Conservation (phyloP, 35 echinoderm and acorn worm genomes). For the Amphiura filiformis region DNA sequence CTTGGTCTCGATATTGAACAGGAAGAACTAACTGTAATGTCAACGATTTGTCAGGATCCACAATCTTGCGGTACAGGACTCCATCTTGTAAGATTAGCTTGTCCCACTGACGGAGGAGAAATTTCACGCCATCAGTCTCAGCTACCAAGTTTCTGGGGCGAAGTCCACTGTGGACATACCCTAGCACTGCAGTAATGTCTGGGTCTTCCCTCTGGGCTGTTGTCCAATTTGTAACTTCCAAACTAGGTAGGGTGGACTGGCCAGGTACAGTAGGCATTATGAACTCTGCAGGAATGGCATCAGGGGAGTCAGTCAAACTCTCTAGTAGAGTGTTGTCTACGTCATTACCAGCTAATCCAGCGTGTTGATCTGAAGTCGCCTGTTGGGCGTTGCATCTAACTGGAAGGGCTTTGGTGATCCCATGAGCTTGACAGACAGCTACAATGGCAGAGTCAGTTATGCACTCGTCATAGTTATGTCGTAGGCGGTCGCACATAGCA, state of each 20-base stretch:
- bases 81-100: slow-evolving; percentile 18
- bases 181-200: neutral
- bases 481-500: neutral
- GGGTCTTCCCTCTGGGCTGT: slow-evolving; percentile 6
- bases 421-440: neutral
- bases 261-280: neutral
- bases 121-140: neutral
- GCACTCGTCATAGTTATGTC: neutral
- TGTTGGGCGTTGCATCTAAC: neutral
- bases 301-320: neutral
- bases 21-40: slow-evolving; percentile 12
- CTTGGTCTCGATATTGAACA: neutral
- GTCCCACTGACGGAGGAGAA: slow-evolving; percentile 44
- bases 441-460: neutral
- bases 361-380: neutral
- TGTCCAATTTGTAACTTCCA: neutral
- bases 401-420: neutral
- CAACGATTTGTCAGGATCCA: neutral
- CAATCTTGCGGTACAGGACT: slow-evolving; percentile 33
- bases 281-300: neutral
- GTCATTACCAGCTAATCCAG: neutral
- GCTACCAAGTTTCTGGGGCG: slow-evolving; percentile 7
- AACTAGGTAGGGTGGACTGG: neutral
- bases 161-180: neutral
- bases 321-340: neutral